Percentiles rank a stretch among this genome's conserved stretches.
Evolutionary conservation across 1,140 invertebrate species (phyloP).

Genomic region (Pissodes strobi): DNA sequence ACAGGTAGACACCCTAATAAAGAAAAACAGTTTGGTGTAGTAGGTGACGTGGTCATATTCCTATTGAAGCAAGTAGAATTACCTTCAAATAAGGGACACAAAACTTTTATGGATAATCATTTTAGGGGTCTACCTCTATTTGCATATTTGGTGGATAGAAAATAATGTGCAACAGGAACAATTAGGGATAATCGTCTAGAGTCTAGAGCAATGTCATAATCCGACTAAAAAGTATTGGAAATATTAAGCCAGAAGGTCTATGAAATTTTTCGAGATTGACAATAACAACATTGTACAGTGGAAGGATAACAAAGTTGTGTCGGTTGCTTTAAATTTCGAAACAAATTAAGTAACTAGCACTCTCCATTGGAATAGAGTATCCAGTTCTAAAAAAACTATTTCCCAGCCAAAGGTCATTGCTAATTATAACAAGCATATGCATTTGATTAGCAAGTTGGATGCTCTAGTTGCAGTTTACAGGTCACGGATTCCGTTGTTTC

Average conservation of each 20-base stretch:
- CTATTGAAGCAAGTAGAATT: conserved; percentile 32
- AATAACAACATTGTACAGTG: background rate
- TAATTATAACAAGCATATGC: too few species aligned
- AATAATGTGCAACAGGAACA: conserved; percentile 35
- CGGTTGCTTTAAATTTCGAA: background rate
- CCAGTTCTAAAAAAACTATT: too few species aligned
- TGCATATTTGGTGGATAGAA: conserved; percentile 11
- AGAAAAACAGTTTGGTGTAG: conserved; percentile 33
- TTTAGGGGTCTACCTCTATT: conserved; percentile 27
- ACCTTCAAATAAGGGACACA: conserved; percentile 31
- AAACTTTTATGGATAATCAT: conserved; percentile 39
- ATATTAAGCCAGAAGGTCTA: too few species aligned
- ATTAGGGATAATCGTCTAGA: conserved; percentile 31
- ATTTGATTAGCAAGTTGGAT: too few species aligned
- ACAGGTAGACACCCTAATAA: conserved; percentile 24
- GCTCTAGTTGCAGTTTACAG: too few species aligned
- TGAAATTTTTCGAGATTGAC: too few species aligned
- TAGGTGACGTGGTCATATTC: conserved; percentile 34
- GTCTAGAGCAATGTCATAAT: conserved; percentile 24
- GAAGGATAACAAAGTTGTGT: too few species aligned
- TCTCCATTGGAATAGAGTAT: too few species aligned
- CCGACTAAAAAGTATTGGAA: conserved; percentile 13
- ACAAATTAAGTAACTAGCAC: background rate
- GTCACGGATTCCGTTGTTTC: too few species aligned
- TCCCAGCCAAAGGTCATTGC: too few species aligned